These are phyloP conservation scores for Synanthedon vespiformis DNA, from an alignment of 2,888 invertebrate genomes.

Conservation along the genomic window DNA sequence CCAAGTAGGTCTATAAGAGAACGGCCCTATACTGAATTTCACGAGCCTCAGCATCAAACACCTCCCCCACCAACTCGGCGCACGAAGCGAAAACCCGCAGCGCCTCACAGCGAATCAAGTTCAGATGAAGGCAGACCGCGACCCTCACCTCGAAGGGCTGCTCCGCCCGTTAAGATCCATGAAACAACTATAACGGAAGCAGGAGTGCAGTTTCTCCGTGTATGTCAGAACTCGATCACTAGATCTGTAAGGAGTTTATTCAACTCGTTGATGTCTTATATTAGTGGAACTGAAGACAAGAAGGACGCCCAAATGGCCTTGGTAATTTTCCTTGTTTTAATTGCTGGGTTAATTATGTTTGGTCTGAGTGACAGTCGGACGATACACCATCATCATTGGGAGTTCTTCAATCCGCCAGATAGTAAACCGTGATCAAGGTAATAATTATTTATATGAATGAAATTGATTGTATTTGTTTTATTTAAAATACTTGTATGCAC, in stretches of 20 bases:
- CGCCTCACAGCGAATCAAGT: slow-evolving; percentile 58
- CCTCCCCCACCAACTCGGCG: slow-evolving; percentile 61
- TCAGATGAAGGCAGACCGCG: slow-evolving; percentile 63
- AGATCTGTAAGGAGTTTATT: slow-evolving; percentile 78
- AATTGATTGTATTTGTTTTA: neutral
- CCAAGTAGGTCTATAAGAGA: slow-evolving; percentile 48
- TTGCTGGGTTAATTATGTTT: slow-evolving; percentile 82
- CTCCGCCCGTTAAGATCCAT: slow-evolving; percentile 48
- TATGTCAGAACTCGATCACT: slow-evolving; percentile 75
- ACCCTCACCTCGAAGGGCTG: slow-evolving; percentile 45
- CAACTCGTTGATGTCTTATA: slow-evolving; percentile 72
- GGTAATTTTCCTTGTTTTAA: slow-evolving; percentile 81
- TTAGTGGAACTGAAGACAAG: slow-evolving; percentile 75
- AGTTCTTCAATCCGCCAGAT: slow-evolving; percentile 87
- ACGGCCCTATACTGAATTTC: slow-evolving; percentile 38
- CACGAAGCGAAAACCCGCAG: slow-evolving; percentile 49
- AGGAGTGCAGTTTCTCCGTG: slow-evolving; percentile 76
- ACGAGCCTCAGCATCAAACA: slow-evolving; percentile 40
- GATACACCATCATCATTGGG: slow-evolving; percentile 88
- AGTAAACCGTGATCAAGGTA: slow-evolving; percentile 43
- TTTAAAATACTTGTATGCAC: neutral
- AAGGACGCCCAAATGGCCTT: slow-evolving; percentile 81
- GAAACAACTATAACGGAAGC: slow-evolving; percentile 78
- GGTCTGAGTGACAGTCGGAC: slow-evolving; percentile 79
- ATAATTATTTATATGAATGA: neutral